These are phyloP conservation scores for Ctena decussata DNA, from an alignment of 2,888 invertebrate genomes.

Conservation along the genomic window DNA sequence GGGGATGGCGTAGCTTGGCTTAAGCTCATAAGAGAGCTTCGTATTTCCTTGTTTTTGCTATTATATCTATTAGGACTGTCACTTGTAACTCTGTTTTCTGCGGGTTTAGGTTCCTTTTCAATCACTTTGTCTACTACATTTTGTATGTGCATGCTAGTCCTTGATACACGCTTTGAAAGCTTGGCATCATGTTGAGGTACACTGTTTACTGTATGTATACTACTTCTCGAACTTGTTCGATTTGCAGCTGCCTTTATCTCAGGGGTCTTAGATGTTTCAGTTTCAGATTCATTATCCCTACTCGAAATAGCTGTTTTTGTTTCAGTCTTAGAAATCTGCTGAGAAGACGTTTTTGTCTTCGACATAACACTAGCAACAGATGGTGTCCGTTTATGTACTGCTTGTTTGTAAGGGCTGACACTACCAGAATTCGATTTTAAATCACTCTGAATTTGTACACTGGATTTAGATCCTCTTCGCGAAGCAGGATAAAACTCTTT, in stretches of 20 bases:
- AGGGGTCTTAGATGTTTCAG: neutral
- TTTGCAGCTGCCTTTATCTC: neutral
- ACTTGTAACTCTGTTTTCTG: neutral
- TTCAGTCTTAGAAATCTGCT: neutral
- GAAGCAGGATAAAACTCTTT: neutral
- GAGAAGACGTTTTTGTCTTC: neutral
- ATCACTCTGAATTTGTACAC: neutral
- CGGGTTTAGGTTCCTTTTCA: neutral
- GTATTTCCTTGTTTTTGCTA: too few relatives aligned
- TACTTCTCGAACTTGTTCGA: neutral
- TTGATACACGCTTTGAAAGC: neutral
- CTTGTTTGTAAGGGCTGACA: neutral
- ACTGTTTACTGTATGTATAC: neutral
- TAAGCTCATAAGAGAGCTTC: neutral
- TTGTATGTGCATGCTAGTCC: neutral
- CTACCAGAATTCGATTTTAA: neutral
- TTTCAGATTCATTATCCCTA: neutral
- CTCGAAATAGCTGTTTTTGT: neutral
- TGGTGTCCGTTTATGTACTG: neutral
- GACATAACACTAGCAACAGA: constrained; percentile 4
- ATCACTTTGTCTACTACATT: neutral
- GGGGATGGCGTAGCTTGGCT: neutral
- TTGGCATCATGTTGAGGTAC: neutral
- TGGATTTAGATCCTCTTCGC: neutral
- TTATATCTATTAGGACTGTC: neutral